A percentile compares a stretch with the other conserved stretches of the same genome.
These are phyloP conservation scores for Drosophila setifemur DNA, from an alignment of 1,140 invertebrate genomes.

Conservation along the genomic window DNA sequence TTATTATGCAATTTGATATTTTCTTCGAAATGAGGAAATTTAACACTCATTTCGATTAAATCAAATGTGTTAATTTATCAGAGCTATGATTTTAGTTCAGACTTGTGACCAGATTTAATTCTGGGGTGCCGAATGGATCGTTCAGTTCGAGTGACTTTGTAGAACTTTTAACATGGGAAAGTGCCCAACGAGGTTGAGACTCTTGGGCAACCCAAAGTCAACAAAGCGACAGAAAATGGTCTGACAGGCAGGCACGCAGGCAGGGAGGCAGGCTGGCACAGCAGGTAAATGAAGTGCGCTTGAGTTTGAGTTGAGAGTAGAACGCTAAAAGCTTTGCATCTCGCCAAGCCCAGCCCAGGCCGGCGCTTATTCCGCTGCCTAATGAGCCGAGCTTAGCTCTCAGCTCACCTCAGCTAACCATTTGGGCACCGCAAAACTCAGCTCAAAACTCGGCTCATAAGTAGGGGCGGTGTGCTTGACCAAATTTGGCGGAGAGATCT, in stretches of 20 bases:
- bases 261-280: background rate
- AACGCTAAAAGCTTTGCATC: slow-evolving; percentile 52
- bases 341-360: slow-evolving; percentile 9
- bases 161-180: slow-evolving; percentile 18
- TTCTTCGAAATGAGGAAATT: too few species aligned
- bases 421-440: slow-evolving; percentile 10
- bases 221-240: slow-evolving; percentile 23
- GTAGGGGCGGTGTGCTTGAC: slow-evolving; percentile 73
- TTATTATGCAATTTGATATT: too few species aligned
- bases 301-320: slow-evolving; percentile 25
- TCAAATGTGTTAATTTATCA: slow-evolving; percentile 27
- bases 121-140: too few species aligned
- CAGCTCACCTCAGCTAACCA: slow-evolving; percentile 13
- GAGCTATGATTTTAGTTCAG: background rate
- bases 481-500: slow-evolving; percentile 68
- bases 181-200: slow-evolving; percentile 36
- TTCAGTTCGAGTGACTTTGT: background rate
- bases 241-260: background rate
- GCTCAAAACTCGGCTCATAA: slow-evolving; percentile 42
- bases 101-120: too few species aligned
- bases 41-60: too few species aligned
- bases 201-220: slow-evolving; percentile 32
- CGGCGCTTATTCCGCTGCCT: slow-evolving; percentile 68
- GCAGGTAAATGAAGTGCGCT: slow-evolving; percentile 37
- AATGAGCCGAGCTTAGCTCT: slow-evolving; percentile 51